Base-by-base conservation (phyloP, 1,140 invertebrate genomes). In the Solen grandis region DNA sequence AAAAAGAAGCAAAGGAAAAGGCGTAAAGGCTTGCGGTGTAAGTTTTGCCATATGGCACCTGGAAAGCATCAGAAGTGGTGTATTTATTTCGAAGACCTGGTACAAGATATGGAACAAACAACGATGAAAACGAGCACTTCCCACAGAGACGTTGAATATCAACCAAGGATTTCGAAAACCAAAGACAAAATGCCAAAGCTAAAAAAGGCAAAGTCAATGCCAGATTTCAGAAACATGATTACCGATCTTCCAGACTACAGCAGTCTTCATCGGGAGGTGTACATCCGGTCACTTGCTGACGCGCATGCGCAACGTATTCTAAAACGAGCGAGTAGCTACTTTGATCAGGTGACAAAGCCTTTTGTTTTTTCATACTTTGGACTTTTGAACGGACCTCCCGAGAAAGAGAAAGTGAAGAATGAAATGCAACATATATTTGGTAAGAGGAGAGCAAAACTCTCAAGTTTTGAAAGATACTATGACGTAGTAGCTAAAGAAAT, bases 31-130 rank as follows among this genome's bases (percentile, higher is more conserved):
- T 69, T 14, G 50, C 8, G 19, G 19, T 78, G 75, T 38, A 68
- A 59, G 27, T 54, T 36, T 38, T 68, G 75, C 65, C 50, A 52
- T 66, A 41, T 36, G 25, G 29, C 63, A 1, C 63, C 63, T 31
- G 75, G 75, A n/a, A 35, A 78, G 22, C 75, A 78, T n/a, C 75
- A 78, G 13, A 78, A 46, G 36, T 78, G 75, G 75, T 78, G 75
- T 52, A 41, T 78, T 38, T 59, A 69, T 50, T 69, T 36, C 27
- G 41, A 63, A 54, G 62, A n/a, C n/a, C 36, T n/a, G 25, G n/a
- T 60, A 29, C 33, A 29, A 1, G 5, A 27, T 16, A 60, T 25
- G 3, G 27, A 14, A 22, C 2, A 29, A 3, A 25, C 16, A 27
- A 60, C 59, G n/a, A 16, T 27, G 27, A 29, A 60, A 60, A 29